Conservation (phyloP, 92 coral and sea anemone species). For the Siderastrea siderea region DNA sequence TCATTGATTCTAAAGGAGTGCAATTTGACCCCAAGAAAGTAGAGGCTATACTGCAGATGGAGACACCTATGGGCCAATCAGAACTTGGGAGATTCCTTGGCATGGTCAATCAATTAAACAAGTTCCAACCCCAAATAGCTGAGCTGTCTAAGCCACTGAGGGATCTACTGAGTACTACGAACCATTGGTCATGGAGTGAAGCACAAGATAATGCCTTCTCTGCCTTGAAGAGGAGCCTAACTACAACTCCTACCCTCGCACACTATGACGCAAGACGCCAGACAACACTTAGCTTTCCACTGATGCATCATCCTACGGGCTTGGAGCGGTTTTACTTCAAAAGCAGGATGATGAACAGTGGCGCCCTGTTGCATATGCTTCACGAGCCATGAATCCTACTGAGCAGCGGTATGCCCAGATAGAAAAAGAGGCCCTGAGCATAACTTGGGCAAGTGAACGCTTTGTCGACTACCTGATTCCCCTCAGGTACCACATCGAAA, state of each 20-base stretch:
- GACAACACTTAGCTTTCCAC: constrained; percentile 22
- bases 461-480: constrained; percentile 61
- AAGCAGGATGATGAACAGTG: constrained; percentile 47
- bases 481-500: constrained; percentile 54
- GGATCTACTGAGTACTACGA: no score
- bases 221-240: background rate
- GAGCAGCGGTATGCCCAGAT: no score
- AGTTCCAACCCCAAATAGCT: no score
- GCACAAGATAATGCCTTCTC: constrained; percentile 30
- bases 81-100: background rate
- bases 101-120: no score
- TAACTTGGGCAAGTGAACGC: constrained; percentile 70
- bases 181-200: no score
- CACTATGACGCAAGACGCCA: constrained; percentile 6
- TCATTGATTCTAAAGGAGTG: background rate
- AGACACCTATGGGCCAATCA: background rate
- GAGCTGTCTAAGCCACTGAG: no score
- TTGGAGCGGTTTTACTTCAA: constrained; percentile 62
- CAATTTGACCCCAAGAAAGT: constrained; percentile 45
- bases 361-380: background rate
- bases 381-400: no score
- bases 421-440: constrained; percentile 18
- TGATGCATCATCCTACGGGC: background rate
- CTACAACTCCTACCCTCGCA: constrained; percentile 24
- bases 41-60: constrained; percentile 29